A percentile compares a stretch with the other conserved stretches of the same genome.
Conservation (phyloP, 2,797 vertebrate genomes). For the Parauchenoglanis punctatus region DNA sequence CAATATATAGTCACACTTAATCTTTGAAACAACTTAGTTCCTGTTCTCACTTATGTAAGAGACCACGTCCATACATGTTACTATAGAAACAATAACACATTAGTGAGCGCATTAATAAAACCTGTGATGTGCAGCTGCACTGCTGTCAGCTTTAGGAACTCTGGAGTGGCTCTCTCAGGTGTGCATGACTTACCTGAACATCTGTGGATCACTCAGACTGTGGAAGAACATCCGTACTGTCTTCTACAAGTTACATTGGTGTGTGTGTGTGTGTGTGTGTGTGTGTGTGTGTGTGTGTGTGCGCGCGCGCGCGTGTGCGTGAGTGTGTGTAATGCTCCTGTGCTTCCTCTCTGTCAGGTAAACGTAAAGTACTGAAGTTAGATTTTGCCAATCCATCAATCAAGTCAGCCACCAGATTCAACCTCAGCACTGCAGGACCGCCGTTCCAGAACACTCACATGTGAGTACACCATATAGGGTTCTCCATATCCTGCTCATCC, state of each 20-base stretch:
- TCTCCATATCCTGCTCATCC: neutral
- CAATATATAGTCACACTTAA: neutral
- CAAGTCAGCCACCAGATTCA: constrained; percentile 92
- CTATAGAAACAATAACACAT: neutral
- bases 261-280: constrained; percentile 28
- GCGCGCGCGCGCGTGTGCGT: no score
- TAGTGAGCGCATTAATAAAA: neutral
- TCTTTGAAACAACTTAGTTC: neutral
- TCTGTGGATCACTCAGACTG: constrained; percentile 23
- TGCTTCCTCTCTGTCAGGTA: constrained; percentile 80
- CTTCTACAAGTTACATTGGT: neutral
- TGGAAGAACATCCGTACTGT: constrained; percentile 9
- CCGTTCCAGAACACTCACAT: constrained; percentile 96
- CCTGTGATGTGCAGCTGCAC: neutral
- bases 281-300: neutral
- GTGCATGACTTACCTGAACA: constrained; percentile 51
- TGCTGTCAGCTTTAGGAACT: neutral
- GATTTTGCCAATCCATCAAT: constrained; percentile 97
- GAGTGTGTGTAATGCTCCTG: neutral
- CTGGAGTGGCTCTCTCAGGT: constrained; percentile 27
- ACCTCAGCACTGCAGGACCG: constrained; percentile 88
- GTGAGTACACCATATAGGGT: constrained; percentile 77
- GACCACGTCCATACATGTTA: neutral
- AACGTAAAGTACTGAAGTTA: constrained; percentile 99
- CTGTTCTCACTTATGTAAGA: neutral